These are phyloP conservation scores for Apomyelois bistriatella DNA, from an alignment of 2,888 invertebrate species.

Conservation along the genomic window DNA sequence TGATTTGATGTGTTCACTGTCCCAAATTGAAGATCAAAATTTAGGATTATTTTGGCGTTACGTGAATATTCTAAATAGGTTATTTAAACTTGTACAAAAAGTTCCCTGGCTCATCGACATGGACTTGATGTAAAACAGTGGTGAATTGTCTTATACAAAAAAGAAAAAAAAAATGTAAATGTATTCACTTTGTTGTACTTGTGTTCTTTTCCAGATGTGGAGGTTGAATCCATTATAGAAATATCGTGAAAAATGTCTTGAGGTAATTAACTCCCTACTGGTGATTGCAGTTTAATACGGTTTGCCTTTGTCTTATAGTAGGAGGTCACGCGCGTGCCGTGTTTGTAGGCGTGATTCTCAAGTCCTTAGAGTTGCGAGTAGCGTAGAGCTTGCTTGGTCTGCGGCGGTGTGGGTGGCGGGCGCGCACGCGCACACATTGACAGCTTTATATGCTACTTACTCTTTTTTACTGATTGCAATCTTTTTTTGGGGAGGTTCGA, in stretches of 20 bases:
- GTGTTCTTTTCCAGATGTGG: slow-evolving; percentile 80
- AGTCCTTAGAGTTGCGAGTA: slow-evolving; percentile 54
- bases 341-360: slow-evolving; percentile 31
- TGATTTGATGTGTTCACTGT: neutral
- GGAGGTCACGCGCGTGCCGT: slow-evolving; percentile 32
- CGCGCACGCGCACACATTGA: neutral
- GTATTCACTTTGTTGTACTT: slow-evolving; percentile 80
- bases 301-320: slow-evolving; percentile 56
- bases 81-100: neutral
- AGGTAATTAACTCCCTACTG: slow-evolving; percentile 80
- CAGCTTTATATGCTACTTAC: slow-evolving; percentile 29
- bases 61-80: neutral
- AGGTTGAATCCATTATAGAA: slow-evolving; percentile 78
- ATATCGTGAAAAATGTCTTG: slow-evolving; percentile 77
- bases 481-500: too few relatives aligned
- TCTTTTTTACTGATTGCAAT: slow-evolving; percentile 15
- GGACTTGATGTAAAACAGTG: slow-evolving; percentile 78
- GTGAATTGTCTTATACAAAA: slow-evolving; percentile 55
- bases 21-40: neutral
- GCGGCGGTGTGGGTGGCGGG: slow-evolving; percentile 45
- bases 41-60: neutral
- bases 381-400: slow-evolving; percentile 67
- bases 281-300: slow-evolving; percentile 72
- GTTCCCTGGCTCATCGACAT: slow-evolving; percentile 37
- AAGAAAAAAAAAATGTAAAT: slow-evolving; percentile 41